Evolutionary conservation across 2,113 vertebrate species (phyloP), one percentile per base, ranked within the genome.

Genomic region (Rhineura floridana): DNA sequence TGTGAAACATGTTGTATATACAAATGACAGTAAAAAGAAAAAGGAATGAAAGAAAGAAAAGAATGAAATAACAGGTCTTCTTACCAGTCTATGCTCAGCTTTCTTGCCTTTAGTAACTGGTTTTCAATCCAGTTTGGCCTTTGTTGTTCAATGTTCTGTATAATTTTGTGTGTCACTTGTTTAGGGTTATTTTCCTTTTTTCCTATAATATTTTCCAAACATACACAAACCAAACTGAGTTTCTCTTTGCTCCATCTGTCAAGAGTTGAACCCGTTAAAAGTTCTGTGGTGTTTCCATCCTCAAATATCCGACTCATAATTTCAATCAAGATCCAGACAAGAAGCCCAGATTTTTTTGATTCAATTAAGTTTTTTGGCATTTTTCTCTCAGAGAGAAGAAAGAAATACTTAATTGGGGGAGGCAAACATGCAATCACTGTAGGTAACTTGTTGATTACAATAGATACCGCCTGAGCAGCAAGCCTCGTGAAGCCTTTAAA

Each of bases 381-480:
- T 94, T 97, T 97, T 94, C 97, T 98, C 96, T 99, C 98, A 91
- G 98, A 97, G 93, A 97, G 94, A 95, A 97, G 96, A 97, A 99
- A 99, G 92, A 99, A 97, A 96, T 97, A 98, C 93, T 98, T 98
- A 95, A 99, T 84, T 90, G 99, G 94, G 89, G 98, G 96, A 95
- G 98, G 98, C 95, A 99, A 95, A 90, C 98, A 98, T 93, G 98
- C 97, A 95, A 99, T 97, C 90, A 97, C 97, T 63, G 97, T 96
- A 92, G 98, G 98, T 96, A 99, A 97, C 96, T 98, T 98, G 96
- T 97, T 97, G 96, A 99, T 98, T 95, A 99, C 96, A 97, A 98
- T 98, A 96, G 98, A 98, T 81, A 99, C 93, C 89, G 97, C 98
- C 95, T 98, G 98, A 95, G 98, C 96, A 91, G 96, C 96, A 94